A percentile compares a stretch with the other conserved stretches of the same genome.
Evolutionary conservation across 2,797 vertebrate genomes (phyloP).

Genomic region (Limosa lapponica): DNA sequence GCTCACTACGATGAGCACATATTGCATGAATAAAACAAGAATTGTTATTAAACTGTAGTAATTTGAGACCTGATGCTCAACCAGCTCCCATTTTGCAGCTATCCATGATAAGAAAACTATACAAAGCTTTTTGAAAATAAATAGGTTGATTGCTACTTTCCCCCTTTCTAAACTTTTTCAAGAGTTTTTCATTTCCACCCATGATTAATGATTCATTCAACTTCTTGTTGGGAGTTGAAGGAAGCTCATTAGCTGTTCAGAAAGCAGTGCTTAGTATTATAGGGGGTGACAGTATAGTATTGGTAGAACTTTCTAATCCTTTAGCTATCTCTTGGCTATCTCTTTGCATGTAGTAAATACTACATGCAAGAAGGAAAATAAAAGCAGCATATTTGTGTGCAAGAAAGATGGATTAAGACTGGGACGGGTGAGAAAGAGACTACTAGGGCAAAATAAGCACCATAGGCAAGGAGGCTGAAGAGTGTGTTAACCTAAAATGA

Average conservation of each 20-base stretch:
- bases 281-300: background rate
- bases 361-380: background rate
- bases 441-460: background rate
- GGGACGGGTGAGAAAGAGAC: background rate
- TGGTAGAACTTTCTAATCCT: background rate
- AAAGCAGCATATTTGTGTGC: background rate
- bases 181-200: background rate
- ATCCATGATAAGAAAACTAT: background rate
- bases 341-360: background rate
- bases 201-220: background rate
- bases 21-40: background rate
- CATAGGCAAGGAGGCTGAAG: background rate
- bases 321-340: background rate
- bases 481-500: background rate
- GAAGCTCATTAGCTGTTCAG: constrained; percentile 8
- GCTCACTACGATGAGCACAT: background rate
- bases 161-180: background rate
- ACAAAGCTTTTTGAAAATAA: background rate
- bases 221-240: background rate
- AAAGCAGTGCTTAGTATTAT: background rate
- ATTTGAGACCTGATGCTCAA: background rate
- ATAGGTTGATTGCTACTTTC: background rate
- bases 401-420: background rate
- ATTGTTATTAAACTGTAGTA: background rate
- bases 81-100: background rate